Conservation (phyloP, 1,140 invertebrate species). For the Caerostris extrusa region DNA sequence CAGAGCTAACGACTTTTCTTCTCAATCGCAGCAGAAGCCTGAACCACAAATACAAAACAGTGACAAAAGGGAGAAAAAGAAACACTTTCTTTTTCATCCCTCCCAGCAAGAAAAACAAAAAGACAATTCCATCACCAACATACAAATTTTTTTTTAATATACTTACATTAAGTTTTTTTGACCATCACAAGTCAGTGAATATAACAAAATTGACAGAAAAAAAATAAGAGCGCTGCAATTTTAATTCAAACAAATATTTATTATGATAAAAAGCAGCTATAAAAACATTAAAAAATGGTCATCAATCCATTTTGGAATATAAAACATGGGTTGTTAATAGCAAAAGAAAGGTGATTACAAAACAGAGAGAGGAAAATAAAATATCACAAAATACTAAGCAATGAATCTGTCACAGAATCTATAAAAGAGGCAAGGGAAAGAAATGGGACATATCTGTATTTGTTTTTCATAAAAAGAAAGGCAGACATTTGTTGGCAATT, state of each 20-base stretch:
- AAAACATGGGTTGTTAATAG: constrained; percentile 62
- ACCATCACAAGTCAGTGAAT: neutral
- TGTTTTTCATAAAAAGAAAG: constrained; percentile 41
- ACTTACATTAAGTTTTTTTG: constrained; percentile 31
- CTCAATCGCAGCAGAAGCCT: constrained; percentile 56
- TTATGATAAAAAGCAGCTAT: constrained; percentile 61
- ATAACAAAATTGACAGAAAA: constrained; percentile 19
- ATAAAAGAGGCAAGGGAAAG: neutral
- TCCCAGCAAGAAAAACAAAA: constrained; percentile 36
- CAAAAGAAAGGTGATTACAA: constrained; percentile 63
- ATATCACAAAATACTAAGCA: constrained; percentile 72
- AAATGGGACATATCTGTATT: neutral
- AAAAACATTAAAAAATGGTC: constrained; percentile 65
- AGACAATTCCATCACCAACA: constrained; percentile 70
- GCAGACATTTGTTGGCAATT: constrained; percentile 73
- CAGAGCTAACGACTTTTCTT: constrained; percentile 48
- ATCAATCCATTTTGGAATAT: constrained; percentile 59
- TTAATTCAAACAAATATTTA: constrained; percentile 33
- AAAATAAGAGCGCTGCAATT: neutral
- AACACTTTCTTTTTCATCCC: constrained; percentile 4
- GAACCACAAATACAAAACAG: constrained; percentile 61
- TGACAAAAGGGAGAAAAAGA: constrained; percentile 41
- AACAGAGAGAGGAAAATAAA: constrained; percentile 62
- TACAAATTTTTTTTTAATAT: neutral
- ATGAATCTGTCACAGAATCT: neutral